Evolutionary conservation across 2,888 invertebrate genomes (phyloP).

Genomic region (Trachelus troglodyta): DNA sequence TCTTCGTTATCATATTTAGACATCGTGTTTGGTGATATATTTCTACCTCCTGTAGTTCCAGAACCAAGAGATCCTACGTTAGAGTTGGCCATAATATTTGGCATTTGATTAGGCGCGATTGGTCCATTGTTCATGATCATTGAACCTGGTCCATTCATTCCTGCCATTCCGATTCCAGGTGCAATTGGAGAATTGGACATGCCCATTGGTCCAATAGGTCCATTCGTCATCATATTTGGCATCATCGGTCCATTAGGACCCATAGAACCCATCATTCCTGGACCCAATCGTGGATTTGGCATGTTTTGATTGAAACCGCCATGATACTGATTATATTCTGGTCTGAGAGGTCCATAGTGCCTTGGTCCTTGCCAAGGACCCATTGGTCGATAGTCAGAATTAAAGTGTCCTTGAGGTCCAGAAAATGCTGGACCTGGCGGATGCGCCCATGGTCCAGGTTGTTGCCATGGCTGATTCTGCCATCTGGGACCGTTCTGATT

Average conservation of each 20-base stretch:
- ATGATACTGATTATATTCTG: constrained; percentile 46
- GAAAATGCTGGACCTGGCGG: constrained; percentile 52
- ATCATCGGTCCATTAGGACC: constrained; percentile 46
- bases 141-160: constrained; percentile 44
- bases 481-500: constrained; percentile 54
- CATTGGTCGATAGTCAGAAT: constrained; percentile 53
- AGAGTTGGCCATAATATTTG: constrained; percentile 10
- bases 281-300: constrained; percentile 49
- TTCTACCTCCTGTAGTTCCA: constrained; percentile 27
- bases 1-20: constrained; percentile 48
- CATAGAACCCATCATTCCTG: constrained; percentile 49
- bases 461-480: constrained; percentile 58
- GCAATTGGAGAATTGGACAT: constrained; percentile 33
- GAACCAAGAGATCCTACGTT: constrained; percentile 30
- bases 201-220: constrained; percentile 48
- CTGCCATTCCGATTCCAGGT: constrained; percentile 32
- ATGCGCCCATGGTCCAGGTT: constrained; percentile 56
- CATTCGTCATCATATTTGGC: constrained; percentile 43
- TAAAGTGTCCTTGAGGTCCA: constrained; percentile 47
- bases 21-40: constrained; percentile 41
- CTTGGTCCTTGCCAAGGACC: constrained; percentile 62
- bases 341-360: constrained; percentile 58
- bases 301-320: constrained; percentile 48
- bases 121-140: constrained; percentile 30
- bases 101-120: constrained; percentile 22